phyloP scores from a whole-genome alignment of 2,888 invertebrate genomes.

The Drosophila paucipuncta region DNA sequence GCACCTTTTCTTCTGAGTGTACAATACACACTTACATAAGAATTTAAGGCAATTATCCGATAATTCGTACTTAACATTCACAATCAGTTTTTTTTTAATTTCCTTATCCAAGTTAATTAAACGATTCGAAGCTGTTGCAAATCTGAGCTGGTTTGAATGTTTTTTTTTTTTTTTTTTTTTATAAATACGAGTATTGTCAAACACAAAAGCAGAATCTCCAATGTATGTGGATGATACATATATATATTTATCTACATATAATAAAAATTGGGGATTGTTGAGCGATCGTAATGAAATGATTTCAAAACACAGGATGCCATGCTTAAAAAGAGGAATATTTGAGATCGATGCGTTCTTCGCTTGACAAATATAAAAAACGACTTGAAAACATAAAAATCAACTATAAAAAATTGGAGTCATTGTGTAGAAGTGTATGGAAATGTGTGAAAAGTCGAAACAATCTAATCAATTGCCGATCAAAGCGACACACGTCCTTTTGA shows the following conservation, averaged over 20 bases:
- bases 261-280: neutral
- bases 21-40: neutral
- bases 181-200: too few species aligned
- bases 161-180: too few species aligned
- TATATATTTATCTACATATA: neutral
- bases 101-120: too few species aligned
- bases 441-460: conserved; percentile 1
- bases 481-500: conserved; percentile 17
- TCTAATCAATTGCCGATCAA: conserved; percentile 32
- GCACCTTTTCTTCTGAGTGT: neutral
- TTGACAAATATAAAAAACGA: neutral
- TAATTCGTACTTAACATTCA: neutral
- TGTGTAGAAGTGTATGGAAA: neutral
- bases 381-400: neutral
- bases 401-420: neutral
- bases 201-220: too few species aligned
- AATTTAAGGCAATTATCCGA: neutral
- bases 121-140: too few species aligned
- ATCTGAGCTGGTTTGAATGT: too few species aligned
- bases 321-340: neutral
- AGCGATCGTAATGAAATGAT: neutral
- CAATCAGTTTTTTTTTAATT: neutral
- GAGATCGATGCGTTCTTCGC: neutral
- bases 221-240: too few species aligned
- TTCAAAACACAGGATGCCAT: neutral